A percentile compares a stretch with the other conserved stretches of the same genome.
Conservation (phyloP, 2,113 vertebrate species). For the Chiloscyllium plagiosum region DNA sequence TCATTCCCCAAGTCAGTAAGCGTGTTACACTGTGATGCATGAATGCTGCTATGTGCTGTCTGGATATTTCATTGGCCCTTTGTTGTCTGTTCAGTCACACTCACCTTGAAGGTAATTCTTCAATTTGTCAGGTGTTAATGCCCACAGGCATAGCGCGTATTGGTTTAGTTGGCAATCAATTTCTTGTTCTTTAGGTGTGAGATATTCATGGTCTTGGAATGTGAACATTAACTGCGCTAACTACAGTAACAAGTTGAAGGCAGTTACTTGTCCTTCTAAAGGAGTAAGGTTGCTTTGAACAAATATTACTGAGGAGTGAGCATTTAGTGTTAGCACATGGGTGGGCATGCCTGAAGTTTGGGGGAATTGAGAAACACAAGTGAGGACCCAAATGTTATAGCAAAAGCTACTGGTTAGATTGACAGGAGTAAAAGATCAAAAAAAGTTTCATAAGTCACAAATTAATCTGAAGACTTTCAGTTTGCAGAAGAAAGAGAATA, state of each 20-base stretch:
- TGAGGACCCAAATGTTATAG: neutral
- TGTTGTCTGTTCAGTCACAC: neutral
- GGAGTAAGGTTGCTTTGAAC: neutral
- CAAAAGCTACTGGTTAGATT: neutral
- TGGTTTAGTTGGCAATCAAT: conserved; percentile 23
- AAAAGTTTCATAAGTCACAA: neutral
- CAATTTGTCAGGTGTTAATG: conserved; percentile 33
- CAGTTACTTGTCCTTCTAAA: neutral
- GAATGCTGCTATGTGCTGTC: neutral
- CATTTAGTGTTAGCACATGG: neutral
- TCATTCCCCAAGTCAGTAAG: neutral
- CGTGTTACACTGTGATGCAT: neutral
- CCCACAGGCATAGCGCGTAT: neutral
- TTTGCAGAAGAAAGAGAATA: neutral
- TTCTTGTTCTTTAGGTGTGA: conserved; percentile 28
- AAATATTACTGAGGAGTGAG: neutral
- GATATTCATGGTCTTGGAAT: conserved; percentile 38
- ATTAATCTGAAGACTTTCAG: neutral
- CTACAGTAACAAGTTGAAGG: neutral
- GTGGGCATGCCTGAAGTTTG: neutral
- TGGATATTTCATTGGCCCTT: neutral
- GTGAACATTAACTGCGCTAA: neutral
- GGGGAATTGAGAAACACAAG: neutral
- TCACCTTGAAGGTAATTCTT: conserved; percentile 22
- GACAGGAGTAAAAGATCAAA: neutral